These are phyloP conservation scores for Mnemiopsis leidyi DNA, from an alignment of 37 sponge, comb jelly and placozoan genomes.

Conservation along the genomic window DNA sequence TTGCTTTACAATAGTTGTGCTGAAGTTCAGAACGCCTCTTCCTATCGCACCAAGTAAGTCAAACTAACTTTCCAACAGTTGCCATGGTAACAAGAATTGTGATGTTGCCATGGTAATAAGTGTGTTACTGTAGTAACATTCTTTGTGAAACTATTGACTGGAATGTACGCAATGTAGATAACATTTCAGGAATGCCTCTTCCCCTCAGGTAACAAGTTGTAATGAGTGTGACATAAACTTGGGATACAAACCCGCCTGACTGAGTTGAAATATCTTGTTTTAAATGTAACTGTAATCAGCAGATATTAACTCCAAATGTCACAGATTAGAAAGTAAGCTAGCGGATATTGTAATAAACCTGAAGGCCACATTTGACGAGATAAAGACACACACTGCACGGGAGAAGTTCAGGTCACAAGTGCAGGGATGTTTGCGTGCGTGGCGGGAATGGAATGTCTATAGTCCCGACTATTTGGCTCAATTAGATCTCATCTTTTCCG, in stretches of 20 bases:
- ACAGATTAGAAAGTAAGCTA: constrained; percentile 13
- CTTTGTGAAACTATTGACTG: too few relatives aligned
- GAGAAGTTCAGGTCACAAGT: constrained; percentile 73
- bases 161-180: too few relatives aligned
- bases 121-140: background rate
- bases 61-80: background rate
- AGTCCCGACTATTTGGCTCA: constrained; percentile 80
- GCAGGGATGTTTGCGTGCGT: constrained; percentile 75
- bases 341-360: constrained; percentile 50
- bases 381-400: background rate
- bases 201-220: too few relatives aligned
- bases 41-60: constrained; percentile 78
- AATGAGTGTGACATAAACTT: too few relatives aligned
- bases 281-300: background rate
- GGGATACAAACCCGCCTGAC: too few relatives aligned
- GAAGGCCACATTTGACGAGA: constrained; percentile 4
- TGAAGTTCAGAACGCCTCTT: constrained; percentile 70
- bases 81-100: background rate
- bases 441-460: constrained; percentile 80
- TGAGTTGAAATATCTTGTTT: constrained; percentile 83
- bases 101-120: background rate
- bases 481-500: constrained; percentile 77
- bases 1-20: constrained; percentile 86
- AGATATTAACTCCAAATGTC: background rate
- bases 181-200: too few relatives aligned